A percentile compares a stretch with the other conserved stretches of the same genome.
Conservation (phyloP, 2,113 vertebrate genomes). For the Colistium nudipinnis region DNA sequence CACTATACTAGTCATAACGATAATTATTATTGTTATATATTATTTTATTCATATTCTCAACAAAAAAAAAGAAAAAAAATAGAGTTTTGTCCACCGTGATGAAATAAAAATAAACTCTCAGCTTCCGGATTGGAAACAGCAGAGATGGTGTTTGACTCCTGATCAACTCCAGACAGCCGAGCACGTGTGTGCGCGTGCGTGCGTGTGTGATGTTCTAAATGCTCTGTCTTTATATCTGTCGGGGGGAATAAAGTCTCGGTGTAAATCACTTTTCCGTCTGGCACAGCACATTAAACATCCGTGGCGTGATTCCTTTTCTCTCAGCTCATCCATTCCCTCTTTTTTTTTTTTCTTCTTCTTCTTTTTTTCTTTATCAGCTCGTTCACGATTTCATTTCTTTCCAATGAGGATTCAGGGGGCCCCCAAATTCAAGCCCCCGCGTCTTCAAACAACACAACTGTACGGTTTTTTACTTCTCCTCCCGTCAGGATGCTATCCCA, state of each 20-base stretch:
- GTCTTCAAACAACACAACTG: conserved; percentile 91
- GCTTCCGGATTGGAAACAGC: too few species aligned
- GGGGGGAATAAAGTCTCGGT: conserved; percentile 90
- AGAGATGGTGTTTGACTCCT: too few species aligned
- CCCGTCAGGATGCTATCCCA: conserved; percentile 94
- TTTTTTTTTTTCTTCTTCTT: background rate
- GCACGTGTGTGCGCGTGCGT: background rate
- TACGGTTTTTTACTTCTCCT: conserved; percentile 84
- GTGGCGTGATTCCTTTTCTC: conserved; percentile 88
- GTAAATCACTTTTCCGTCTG: conserved; percentile 94
- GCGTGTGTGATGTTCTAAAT: conserved; percentile 10
- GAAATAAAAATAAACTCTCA: too few species aligned
- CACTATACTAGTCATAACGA: too few species aligned
- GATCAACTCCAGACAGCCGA: too few species aligned
- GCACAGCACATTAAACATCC: conserved; percentile 90
- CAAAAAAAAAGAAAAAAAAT: too few species aligned
- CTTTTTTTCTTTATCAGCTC: conserved; percentile 92
- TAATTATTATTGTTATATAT: too few species aligned
- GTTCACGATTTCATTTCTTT: conserved; percentile 95
- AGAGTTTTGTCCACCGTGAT: too few species aligned
- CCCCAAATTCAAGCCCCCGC: conserved; percentile 91
- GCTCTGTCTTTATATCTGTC: conserved; percentile 89
- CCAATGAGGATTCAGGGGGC: conserved; percentile 92
- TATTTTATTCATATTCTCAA: too few species aligned
- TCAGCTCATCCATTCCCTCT: conserved; percentile 83